A percentile compares a stretch with the other conserved stretches of the same genome.
Conservation (phyloP, 1,140 invertebrate species). For the Anastatus disparis region DNA sequence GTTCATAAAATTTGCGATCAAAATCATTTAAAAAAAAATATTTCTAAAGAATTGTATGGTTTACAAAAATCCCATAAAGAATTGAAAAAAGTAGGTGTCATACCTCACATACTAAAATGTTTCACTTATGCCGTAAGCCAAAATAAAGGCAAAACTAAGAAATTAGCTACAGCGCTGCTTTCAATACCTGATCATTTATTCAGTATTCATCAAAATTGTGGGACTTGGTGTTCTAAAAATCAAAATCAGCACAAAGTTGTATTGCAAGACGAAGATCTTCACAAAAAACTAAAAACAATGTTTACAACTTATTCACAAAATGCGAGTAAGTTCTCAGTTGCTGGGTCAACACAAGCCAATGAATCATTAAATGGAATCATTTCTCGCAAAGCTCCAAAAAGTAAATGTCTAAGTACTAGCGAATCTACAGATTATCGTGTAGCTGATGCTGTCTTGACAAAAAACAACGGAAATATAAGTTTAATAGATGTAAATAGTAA, state of each 20-base stretch:
- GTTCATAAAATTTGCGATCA: neutral
- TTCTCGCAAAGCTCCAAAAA: neutral
- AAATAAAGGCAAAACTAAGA: neutral
- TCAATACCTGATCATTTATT: neutral
- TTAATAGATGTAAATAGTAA: neutral
- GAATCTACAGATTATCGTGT: neutral
- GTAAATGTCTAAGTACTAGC: neutral
- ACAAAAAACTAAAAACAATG: too few relatives aligned
- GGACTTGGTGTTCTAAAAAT: neutral
- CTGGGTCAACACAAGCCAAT: slow-evolving; percentile 32
- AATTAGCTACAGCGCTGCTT: neutral
- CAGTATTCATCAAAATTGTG: neutral
- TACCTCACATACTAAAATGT: neutral
- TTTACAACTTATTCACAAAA: neutral
- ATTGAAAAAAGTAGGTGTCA: neutral
- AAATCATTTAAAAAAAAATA: neutral
- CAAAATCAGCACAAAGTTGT: neutral
- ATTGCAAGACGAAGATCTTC: neutral
- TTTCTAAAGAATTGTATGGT: neutral
- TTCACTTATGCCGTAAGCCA: neutral
- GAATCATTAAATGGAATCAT: neutral
- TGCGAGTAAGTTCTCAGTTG: slow-evolving; percentile 34
- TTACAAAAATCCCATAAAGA: neutral
- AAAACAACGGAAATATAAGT: neutral
- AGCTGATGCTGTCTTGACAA: neutral